A percentile compares a stretch with the other conserved stretches of the same genome.
phyloP scores from a whole-genome alignment of 2,888 invertebrate species.

The Coremacera marginata region DNA sequence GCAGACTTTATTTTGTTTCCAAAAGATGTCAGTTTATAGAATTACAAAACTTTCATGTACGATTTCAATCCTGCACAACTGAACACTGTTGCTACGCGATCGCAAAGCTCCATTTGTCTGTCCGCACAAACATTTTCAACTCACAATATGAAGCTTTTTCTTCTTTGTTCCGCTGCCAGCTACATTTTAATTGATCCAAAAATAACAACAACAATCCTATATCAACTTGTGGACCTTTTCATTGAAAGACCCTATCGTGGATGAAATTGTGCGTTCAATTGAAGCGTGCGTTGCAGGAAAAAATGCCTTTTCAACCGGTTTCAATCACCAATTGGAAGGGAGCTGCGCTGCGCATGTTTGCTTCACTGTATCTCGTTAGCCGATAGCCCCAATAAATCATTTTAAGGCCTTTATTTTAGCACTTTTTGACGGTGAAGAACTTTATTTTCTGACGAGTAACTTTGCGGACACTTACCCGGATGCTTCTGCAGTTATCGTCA shows the following conservation, averaged over 20 bases:
- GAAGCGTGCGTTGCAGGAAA: background rate
- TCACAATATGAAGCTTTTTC: slow-evolving; percentile 17
- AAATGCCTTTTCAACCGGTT: background rate
- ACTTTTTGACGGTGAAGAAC: slow-evolving; percentile 8
- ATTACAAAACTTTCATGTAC: background rate
- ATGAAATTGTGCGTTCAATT: background rate
- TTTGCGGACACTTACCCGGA: slow-evolving; percentile 50
- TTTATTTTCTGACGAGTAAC: background rate
- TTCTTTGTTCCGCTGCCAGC: slow-evolving; percentile 3
- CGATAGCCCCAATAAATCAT: background rate
- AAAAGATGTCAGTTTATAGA: background rate
- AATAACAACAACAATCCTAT: background rate
- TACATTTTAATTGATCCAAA: background rate
- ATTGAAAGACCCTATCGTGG: background rate
- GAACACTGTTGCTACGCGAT: slow-evolving; percentile 30
- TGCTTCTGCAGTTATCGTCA: slow-evolving; percentile 53
- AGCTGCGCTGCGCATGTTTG: slow-evolving; percentile 9
- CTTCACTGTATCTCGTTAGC: too few species aligned
- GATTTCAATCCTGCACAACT: background rate
- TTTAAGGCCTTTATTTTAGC: slow-evolving; percentile 9
- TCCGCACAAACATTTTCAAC: background rate
- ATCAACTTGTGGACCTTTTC: background rate
- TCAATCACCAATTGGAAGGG: background rate
- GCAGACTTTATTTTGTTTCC: background rate
- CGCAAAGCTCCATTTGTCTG: background rate